phyloP scores from a whole-genome alignment of 1,140 invertebrate genomes.

The Drosophila repleta region DNA sequence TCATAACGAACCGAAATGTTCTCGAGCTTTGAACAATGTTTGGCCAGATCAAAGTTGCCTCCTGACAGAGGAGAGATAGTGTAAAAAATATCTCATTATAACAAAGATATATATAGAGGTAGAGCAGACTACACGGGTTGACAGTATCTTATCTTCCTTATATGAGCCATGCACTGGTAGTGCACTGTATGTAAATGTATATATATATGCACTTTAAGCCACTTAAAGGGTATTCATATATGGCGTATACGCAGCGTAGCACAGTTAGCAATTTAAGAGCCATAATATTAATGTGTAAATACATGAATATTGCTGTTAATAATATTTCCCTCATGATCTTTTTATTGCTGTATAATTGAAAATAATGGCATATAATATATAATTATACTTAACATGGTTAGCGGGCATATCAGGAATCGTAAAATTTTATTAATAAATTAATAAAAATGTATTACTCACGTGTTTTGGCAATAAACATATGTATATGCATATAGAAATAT shows the following conservation, averaged over 20 bases:
- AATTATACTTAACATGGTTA: slow-evolving; percentile 5
- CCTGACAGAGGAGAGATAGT: not conserved
- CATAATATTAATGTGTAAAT: slow-evolving; percentile 2
- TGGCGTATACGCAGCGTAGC: slow-evolving; percentile 3
- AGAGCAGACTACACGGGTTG: not conserved
- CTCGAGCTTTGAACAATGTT: slow-evolving; percentile 4
- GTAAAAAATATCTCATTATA: slow-evolving; percentile 22
- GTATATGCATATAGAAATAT: not conserved
- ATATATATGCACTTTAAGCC: too few species aligned
- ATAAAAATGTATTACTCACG: slow-evolving; percentile 1
- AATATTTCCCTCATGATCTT: not conserved
- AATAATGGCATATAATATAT: slow-evolving; percentile 1
- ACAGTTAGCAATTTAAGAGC: not conserved
- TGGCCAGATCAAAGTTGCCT: not conserved
- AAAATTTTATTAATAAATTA: slow-evolving; percentile 35
- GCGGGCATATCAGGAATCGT: slow-evolving; percentile 4
- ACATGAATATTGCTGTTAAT: not conserved
- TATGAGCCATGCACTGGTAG: too few species aligned
- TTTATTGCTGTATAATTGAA: slow-evolving; percentile 18
- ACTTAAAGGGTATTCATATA: not conserved
- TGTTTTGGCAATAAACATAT: not conserved
- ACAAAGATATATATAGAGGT: not conserved
- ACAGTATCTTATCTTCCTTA: slow-evolving; percentile 22
- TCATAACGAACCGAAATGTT: slow-evolving; percentile 21
- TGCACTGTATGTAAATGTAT: not conserved